These are phyloP conservation scores for Cricetomys ansorgei DNA, from an alignment of 2,113 vertebrate genomes.

Conservation along the genomic window DNA sequence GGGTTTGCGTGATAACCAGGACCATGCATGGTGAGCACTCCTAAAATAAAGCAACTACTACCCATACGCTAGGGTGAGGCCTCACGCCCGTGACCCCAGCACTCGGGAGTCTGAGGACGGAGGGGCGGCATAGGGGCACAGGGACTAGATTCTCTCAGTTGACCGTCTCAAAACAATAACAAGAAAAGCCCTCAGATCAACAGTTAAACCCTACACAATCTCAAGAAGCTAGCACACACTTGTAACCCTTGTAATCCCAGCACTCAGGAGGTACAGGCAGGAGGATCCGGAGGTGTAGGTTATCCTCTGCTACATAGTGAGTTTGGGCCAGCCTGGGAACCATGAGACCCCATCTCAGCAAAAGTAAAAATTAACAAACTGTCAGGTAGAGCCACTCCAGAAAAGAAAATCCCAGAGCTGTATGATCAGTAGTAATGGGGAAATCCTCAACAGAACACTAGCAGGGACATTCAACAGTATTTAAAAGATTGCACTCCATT, in stretches of 20 bases:
- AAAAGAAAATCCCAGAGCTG: background rate
- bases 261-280: background rate
- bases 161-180: background rate
- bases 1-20: background rate
- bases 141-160: background rate
- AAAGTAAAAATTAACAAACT: background rate
- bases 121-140: background rate
- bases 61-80: background rate
- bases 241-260: background rate
- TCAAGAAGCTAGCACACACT: background rate
- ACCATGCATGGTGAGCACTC: background rate
- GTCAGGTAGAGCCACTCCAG: background rate
- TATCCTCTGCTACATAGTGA: background rate
- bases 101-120: background rate
- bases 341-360: background rate
- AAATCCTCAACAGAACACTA: background rate
- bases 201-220: background rate
- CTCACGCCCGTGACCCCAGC: background rate
- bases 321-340: background rate
- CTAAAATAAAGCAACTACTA: background rate
- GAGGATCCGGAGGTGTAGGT: background rate
- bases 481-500: background rate
- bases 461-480: background rate
- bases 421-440: background rate
- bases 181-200: background rate